Evolutionary conservation across 2,888 invertebrate genomes (phyloP).

Genomic region (Cheilosia variabilis): DNA sequence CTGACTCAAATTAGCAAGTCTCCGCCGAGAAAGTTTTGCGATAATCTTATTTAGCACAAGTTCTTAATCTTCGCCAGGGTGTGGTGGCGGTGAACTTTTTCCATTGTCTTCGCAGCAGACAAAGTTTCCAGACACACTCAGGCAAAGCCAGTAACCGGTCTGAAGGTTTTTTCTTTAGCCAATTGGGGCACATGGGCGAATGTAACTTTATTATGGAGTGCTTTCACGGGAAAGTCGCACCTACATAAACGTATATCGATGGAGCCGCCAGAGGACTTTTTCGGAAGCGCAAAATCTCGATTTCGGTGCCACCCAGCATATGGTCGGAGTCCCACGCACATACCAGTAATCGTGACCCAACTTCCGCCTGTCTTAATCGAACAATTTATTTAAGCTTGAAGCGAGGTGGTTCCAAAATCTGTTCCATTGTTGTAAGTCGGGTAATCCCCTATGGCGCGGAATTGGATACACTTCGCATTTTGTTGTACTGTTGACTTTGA

Average conservation of each 20-base stretch:
- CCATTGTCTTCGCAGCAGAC: slow-evolving; percentile 58
- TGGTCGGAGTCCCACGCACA: slow-evolving; percentile 16
- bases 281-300: slow-evolving; percentile 58
- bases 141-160: slow-evolving; percentile 1
- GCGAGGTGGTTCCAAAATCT: neutral
- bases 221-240: slow-evolving; percentile 25
- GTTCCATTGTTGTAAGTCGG: slow-evolving; percentile 7
- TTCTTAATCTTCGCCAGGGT: slow-evolving; percentile 37
- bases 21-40: slow-evolving; percentile 5
- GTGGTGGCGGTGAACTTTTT: slow-evolving; percentile 55
- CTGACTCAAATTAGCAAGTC: slow-evolving; percentile 56
- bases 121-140: slow-evolving; percentile 29
- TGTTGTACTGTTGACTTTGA: neutral
- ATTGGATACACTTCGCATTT: no score
- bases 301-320: neutral
- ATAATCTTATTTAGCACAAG: slow-evolving; percentile 62
- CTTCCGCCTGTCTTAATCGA: slow-evolving; percentile 66
- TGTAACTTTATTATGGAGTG: slow-evolving; percentile 12
- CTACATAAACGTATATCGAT: slow-evolving; percentile 14
- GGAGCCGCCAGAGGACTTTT: slow-evolving; percentile 47
- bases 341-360: slow-evolving; percentile 38
- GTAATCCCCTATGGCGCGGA: neutral
- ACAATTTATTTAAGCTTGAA: slow-evolving; percentile 58
- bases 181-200: slow-evolving; percentile 52
- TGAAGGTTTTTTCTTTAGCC: slow-evolving; percentile 27